Evolutionary conservation across 2,888 invertebrate genomes (phyloP).

Genomic region (Hermodice carunculata): DNA sequence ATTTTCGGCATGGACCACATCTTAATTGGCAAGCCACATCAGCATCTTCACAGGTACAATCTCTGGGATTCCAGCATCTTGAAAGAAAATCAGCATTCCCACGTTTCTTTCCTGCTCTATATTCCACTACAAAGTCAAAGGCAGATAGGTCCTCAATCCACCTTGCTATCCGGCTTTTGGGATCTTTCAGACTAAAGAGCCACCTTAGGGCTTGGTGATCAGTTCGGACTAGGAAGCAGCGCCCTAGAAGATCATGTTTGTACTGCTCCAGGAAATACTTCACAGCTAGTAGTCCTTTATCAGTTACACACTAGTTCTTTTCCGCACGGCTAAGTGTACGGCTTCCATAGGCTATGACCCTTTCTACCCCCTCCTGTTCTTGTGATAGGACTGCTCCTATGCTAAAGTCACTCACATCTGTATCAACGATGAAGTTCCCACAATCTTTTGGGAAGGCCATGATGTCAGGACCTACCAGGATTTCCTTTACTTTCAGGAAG

Average conservation of each 20-base stretch:
- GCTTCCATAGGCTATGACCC: slow-evolving; percentile 39
- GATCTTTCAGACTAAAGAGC: too few species aligned
- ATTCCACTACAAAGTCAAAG: neutral
- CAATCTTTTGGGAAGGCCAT: slow-evolving; percentile 37
- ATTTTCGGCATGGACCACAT: too few species aligned
- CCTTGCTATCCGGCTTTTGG: too few species aligned
- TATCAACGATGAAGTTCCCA: slow-evolving; percentile 36
- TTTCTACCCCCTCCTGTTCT: slow-evolving; percentile 20
- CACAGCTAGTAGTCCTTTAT: too few species aligned
- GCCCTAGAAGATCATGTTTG: too few species aligned
- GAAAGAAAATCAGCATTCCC: neutral
- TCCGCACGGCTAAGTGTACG: slow-evolving; percentile 31
- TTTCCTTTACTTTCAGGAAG: slow-evolving; percentile 31
- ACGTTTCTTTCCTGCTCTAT: neutral
- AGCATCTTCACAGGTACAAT: too few species aligned
- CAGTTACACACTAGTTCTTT: too few species aligned
- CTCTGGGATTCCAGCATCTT: too few species aligned
- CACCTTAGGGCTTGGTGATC: too few species aligned
- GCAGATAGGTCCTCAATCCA: neutral
- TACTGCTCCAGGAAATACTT: too few species aligned
- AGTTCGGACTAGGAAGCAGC: too few species aligned
- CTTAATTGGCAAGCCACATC: too few species aligned
- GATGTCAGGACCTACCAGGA: slow-evolving; percentile 26
- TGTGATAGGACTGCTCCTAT: slow-evolving; percentile 39
- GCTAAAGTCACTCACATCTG: slow-evolving; percentile 35